These are phyloP conservation scores for Scaptomyza flava DNA, from an alignment of 2,888 invertebrate genomes.

Conservation along the genomic window DNA sequence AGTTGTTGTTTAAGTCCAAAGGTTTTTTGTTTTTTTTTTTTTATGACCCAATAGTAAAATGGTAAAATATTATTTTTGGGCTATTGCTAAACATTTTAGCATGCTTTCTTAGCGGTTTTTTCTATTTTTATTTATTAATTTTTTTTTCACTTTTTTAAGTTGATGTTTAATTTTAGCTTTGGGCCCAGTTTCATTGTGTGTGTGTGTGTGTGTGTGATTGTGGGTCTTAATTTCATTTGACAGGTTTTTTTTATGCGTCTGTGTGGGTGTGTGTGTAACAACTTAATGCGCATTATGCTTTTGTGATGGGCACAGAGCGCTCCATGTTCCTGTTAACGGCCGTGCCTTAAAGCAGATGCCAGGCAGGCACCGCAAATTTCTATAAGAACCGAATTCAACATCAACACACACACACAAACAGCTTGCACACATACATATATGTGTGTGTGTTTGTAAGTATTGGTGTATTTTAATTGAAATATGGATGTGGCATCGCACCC, in stretches of 20 bases:
- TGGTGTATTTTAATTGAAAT: conserved; percentile 31
- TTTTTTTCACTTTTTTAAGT: conserved; percentile 55
- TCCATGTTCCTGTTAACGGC: conserved; percentile 1
- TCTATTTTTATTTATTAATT: conserved; percentile 54
- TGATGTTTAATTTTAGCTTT: conserved; percentile 63
- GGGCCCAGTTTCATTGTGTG: conserved; percentile 18
- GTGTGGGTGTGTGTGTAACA: conserved; percentile 7
- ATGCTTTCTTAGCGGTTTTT: conserved; percentile 13
- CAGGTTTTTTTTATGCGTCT: background rate
- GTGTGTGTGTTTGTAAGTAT: background rate
- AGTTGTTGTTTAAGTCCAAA: conserved; percentile 8
- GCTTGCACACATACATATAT: background rate
- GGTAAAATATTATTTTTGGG: too few species aligned
- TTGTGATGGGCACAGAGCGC: conserved; percentile 12
- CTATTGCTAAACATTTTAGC: too few species aligned
- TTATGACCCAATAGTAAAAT: background rate
- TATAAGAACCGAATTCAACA: background rate
- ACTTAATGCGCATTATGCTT: conserved; percentile 39
- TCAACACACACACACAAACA: background rate
- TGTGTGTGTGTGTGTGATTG: conserved; percentile 4
- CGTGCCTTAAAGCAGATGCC: background rate
- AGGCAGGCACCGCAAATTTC: background rate
- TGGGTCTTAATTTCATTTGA: conserved; percentile 1
- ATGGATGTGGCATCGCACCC: conserved; percentile 11
- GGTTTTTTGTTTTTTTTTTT: background rate